phyloP scores from a whole-genome alignment of 2,113 vertebrate genomes.

The Pantherophis guttatus region DNA sequence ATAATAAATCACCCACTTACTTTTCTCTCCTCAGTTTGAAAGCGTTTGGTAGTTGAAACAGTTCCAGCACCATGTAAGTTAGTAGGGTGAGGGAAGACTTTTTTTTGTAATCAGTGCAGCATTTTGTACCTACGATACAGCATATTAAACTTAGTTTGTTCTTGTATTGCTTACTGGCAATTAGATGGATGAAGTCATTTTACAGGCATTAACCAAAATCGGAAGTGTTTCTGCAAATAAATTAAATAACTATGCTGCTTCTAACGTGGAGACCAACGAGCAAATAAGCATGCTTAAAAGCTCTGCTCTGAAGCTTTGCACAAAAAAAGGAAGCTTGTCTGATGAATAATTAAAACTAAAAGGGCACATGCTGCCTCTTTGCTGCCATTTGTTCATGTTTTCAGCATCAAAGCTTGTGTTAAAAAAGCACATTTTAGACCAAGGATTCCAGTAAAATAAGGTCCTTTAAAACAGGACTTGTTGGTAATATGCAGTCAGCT shows the following conservation, averaged over 20 bases:
- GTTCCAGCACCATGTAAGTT: conserved; percentile 18
- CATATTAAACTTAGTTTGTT: conserved; percentile 48
- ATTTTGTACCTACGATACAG: conserved; percentile 49
- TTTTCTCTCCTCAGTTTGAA: conserved; percentile 15
- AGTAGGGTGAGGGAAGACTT: not conserved
- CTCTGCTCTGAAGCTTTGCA: conserved; percentile 43
- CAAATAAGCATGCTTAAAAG: not conserved
- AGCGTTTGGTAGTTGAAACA: conserved; percentile 28
- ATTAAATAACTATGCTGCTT: conserved; percentile 39
- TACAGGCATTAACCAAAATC: conserved; percentile 53
- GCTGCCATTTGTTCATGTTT: conserved; percentile 46
- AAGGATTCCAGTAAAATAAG: conserved; percentile 34
- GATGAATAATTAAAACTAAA: conserved; percentile 64
- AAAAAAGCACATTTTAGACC: conserved; percentile 47
- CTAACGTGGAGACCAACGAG: conserved; percentile 38
- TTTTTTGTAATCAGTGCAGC: conserved; percentile 4
- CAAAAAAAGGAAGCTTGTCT: conserved; percentile 46
- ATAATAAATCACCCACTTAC: not conserved
- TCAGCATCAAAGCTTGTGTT: conserved; percentile 45
- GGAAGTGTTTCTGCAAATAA: conserved; percentile 45
- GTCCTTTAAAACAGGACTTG: conserved; percentile 35
- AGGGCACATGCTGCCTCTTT: conserved; percentile 33
- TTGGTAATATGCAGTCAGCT: not conserved
- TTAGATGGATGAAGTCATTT: conserved; percentile 47
- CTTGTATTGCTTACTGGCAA: conserved; percentile 48